Percentiles rank a stretch among this genome's conserved stretches.
phyloP scores from a whole-genome alignment of 35 echinoderm and acorn worm species.

The Hemicentrotus pulcherrimus region DNA sequence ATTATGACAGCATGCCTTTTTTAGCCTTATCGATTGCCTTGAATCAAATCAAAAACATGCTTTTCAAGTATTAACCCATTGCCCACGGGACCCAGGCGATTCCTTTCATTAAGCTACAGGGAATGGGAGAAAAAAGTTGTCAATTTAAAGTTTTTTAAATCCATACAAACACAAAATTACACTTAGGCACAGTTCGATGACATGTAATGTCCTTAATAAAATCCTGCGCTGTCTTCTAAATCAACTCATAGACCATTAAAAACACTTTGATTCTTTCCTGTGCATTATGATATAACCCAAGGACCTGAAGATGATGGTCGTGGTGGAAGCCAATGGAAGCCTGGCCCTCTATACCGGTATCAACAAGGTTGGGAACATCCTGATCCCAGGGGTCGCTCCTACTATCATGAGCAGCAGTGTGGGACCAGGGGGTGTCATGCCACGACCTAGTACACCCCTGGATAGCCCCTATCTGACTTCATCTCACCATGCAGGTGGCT shows the following conservation, averaged over 20 bases:
- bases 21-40: too few species aligned
- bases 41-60: too few species aligned
- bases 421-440: slow-evolving; percentile 40
- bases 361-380: slow-evolving; percentile 66
- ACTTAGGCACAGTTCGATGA: too few species aligned
- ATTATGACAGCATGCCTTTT: too few species aligned
- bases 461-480: slow-evolving; percentile 73
- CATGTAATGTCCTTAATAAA: too few species aligned
- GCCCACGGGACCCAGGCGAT: too few species aligned
- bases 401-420: slow-evolving; percentile 37
- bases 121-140: too few species aligned
- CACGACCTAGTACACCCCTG: slow-evolving; percentile 90
- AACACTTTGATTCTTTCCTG: not conserved
- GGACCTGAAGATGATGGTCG: slow-evolving; percentile 80
- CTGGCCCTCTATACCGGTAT: slow-evolving; percentile 85
- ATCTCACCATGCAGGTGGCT: slow-evolving; percentile 57
- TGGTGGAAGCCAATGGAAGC: slow-evolving; percentile 72
- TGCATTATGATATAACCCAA: not conserved
- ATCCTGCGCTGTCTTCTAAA: too few species aligned
- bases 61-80: too few species aligned
- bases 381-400: slow-evolving; percentile 17
- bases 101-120: too few species aligned
- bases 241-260: not conserved
- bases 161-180: too few species aligned
- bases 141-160: too few species aligned